Evolutionary conservation across 2,797 vertebrate genomes (phyloP).

Genomic region (Cuculus canorus): DNA sequence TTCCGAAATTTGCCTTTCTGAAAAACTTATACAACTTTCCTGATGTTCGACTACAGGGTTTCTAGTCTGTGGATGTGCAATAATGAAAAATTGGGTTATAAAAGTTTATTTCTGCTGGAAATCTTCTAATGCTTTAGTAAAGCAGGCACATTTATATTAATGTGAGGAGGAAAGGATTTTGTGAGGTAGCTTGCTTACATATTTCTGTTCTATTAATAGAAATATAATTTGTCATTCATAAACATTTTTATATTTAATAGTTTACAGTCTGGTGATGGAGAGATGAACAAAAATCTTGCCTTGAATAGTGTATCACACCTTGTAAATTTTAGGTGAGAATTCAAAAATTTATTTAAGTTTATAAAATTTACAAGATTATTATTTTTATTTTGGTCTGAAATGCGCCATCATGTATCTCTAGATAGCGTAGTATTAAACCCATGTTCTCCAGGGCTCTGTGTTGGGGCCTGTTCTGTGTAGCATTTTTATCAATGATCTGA

Average conservation of each 20-base stretch:
- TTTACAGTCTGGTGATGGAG: neutral
- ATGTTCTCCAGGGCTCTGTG: too few species aligned
- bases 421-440: neutral
- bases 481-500: too few species aligned
- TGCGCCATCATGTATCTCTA: neutral
- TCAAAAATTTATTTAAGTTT: neutral
- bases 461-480: too few species aligned
- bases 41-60: neutral
- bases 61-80: neutral
- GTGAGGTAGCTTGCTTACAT: neutral
- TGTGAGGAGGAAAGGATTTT: neutral
- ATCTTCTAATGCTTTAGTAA: neutral
- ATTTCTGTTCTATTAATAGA: neutral
- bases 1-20: neutral
- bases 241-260: neutral
- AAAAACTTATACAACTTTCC: neutral
- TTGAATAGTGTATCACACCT: neutral
- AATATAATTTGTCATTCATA: neutral
- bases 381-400: neutral
- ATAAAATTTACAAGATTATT: neutral
- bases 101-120: neutral
- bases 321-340: neutral
- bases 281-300: neutral
- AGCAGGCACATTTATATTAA: neutral
- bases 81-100: neutral